Conservation (phyloP, 64 coral and sea anemone genomes). For the Montipora cactus region DNA sequence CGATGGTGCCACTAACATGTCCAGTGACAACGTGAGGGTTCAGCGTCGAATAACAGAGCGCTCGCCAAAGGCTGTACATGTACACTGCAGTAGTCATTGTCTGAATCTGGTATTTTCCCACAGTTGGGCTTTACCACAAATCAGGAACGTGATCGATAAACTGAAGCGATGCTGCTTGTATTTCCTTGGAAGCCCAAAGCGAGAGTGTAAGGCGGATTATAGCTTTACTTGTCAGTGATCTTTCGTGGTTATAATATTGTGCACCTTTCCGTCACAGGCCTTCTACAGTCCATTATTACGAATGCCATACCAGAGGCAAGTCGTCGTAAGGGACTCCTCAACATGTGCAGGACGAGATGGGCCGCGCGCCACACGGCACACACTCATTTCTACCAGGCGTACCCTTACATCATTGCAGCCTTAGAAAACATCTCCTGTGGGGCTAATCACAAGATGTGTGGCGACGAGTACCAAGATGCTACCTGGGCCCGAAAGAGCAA, state of each 20-base stretch:
- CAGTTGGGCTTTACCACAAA: conserved; percentile 54
- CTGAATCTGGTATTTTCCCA: conserved; percentile 67
- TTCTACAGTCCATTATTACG: conserved; percentile 68
- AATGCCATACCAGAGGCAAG: conserved; percentile 51
- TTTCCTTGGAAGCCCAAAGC: conserved; percentile 57
- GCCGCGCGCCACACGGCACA: no score
- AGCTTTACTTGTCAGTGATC: conserved; percentile 25
- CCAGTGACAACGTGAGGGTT: conserved; percentile 65
- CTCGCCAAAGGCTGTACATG: conserved; percentile 66
- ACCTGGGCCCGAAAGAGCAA: conserved; percentile 78
- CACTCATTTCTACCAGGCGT: no score
- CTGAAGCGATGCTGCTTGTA: conserved; percentile 58
- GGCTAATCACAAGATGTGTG: conserved; percentile 58
- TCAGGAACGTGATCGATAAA: conserved; percentile 62
- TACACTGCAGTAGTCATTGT: conserved; percentile 75
- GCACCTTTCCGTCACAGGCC: conserved; percentile 52
- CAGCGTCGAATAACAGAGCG: conserved; percentile 45
- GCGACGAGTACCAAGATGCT: conserved; percentile 51
- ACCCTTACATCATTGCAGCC: conserved; percentile 6
- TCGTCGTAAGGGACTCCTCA: no score
- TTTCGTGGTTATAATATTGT: conserved; percentile 29
- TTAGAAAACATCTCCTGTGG: conserved; percentile 65
- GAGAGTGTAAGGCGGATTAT: conserved; percentile 60
- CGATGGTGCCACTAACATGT: conserved; percentile 67
- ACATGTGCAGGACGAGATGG: no score